phyloP scores from a whole-genome alignment of 2,888 invertebrate genomes.

The Flabesymbios commensalis region DNA sequence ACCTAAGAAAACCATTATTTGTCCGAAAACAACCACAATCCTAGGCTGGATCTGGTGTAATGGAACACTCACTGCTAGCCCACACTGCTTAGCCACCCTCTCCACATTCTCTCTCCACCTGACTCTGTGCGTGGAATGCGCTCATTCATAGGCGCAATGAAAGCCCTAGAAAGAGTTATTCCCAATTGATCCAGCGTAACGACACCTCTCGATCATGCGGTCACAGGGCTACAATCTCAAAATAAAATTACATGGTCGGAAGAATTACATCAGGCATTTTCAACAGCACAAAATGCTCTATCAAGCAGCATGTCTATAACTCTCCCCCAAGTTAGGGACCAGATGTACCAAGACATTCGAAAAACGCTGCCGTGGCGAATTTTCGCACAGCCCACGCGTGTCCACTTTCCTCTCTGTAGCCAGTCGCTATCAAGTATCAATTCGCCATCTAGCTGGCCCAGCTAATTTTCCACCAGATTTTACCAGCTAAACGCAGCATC shows the following conservation, averaged over 20 bases:
- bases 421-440: not conserved
- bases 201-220: not conserved
- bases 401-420: conserved; percentile 12
- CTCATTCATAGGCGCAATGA: conserved; percentile 1
- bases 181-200: not conserved
- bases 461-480: conserved; percentile 5
- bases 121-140: not conserved
- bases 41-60: conserved; percentile 8
- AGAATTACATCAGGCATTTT: not conserved
- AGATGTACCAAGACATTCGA: conserved; percentile 9
- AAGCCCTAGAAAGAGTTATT: not conserved
- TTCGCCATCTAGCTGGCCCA: conserved; percentile 4
- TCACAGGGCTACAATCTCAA: not conserved
- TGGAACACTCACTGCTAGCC: conserved; percentile 7
- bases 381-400: conserved; percentile 15
- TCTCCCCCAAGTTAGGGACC: too few species aligned
- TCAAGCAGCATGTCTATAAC: too few species aligned
- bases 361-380: conserved; percentile 4
- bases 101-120: not conserved
- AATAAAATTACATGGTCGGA: not conserved
- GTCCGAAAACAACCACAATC: not conserved
- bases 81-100: conserved; percentile 10
- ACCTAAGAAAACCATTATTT: not conserved
- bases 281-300: too few species aligned
- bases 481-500: conserved; percentile 2